Evolutionary conservation across 2,888 invertebrate species (phyloP), one percentile per base, ranked within the genome.

Genomic region (Sturmia bella): DNA sequence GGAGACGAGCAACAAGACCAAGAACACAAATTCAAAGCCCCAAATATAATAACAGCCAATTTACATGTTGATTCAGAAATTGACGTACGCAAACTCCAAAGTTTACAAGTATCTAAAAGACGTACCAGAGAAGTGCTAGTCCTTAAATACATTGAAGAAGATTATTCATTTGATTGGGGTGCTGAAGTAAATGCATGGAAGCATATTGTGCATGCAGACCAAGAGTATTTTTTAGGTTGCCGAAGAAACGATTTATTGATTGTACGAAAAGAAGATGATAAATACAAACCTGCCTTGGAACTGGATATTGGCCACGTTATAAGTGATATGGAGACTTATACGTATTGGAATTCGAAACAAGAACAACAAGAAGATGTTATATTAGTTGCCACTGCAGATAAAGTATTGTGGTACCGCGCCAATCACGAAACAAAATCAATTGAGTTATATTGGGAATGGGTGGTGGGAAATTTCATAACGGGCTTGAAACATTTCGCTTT

Each of bases 121-220:
- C 88, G 89, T 2, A 87, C 87, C 3, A 86, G 88, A 12, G 91
- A 91, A 75, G 82, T 88, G 56, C 84, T 91, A 0, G 64, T 87
- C 4, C 85, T 91, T 0, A 85, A 84, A 17, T 86, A 85, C 7
- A 88, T 91, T 3, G 87, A 86, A 57, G 91, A 91, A 84, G 86
- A 91, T 61, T 70, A 87, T 0, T 83, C 85, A 2, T 90, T 89
- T 43, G 70, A 80, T 2, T 78, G 87, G 7, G 89, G 88, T 7
- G 84, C 80, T 0, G 87, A 87, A 63, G 88, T 91, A 3, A 70
- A 83, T 2, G 85, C 86, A 37, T 91, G 91, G 91, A 80, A 87
- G 48, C 85, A 88, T 24, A 69, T 90, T 7, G 73, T 85, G 15
- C 86, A 88, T 41, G 83, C 86, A 45, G 86, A 85, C 1, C 80